Percentiles rank a stretch among this genome's conserved stretches.
phyloP scores from a whole-genome alignment of 2,113 vertebrate species.

The Nerophis ophidion region DNA sequence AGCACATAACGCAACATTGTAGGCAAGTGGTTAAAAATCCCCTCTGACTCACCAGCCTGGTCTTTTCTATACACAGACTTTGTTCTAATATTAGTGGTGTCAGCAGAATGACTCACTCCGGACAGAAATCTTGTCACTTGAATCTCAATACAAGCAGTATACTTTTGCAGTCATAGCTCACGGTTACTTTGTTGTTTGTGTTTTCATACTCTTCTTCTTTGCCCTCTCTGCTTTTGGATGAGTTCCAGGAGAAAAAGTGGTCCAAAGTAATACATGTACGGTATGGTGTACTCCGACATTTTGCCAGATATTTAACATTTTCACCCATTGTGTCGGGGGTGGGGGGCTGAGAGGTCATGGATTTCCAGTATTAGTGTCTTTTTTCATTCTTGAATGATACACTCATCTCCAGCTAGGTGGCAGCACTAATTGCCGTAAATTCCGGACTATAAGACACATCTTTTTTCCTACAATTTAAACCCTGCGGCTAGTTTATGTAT shows the following conservation, averaged over 20 bases:
- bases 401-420: too few relatives aligned
- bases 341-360: too few relatives aligned
- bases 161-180: too few relatives aligned
- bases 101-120: neutral
- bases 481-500: too few relatives aligned
- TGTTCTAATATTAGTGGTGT: neutral
- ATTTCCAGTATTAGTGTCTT: too few relatives aligned
- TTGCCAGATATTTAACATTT: neutral
- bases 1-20: slow-evolving; percentile 6
- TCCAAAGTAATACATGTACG: too few relatives aligned
- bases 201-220: neutral
- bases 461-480: too few relatives aligned
- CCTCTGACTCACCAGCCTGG: slow-evolving; percentile 15
- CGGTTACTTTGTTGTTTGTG: too few relatives aligned
- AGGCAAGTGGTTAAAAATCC: slow-evolving; percentile 20
- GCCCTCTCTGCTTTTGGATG: neutral
- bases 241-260: too few relatives aligned
- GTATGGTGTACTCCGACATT: neutral
- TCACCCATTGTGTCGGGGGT: neutral
- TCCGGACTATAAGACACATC: too few relatives aligned
- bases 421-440: too few relatives aligned
- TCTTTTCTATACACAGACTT: slow-evolving; percentile 11
- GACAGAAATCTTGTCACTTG: neutral
- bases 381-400: too few relatives aligned
- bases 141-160: neutral